phyloP scores from a whole-genome alignment of 30 jellyfish, hydroid and myxozoan genomes.

The Aurelia aurita complex sp. Pacific region DNA sequence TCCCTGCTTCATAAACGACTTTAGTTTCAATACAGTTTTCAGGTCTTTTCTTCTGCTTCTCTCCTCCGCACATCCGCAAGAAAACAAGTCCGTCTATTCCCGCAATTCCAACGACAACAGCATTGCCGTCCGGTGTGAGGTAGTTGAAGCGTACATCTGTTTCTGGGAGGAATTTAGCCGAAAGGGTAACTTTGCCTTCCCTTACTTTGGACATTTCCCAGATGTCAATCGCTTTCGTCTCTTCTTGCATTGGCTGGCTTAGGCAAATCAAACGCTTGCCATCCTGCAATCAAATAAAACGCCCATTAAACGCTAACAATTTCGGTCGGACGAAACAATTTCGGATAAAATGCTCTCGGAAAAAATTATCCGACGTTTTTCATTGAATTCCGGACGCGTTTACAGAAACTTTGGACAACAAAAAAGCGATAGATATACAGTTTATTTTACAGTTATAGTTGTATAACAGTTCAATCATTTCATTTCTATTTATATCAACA shows the following conservation, averaged over 20 bases:
- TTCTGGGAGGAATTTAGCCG: slow-evolving; percentile 67
- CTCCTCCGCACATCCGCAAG: slow-evolving; percentile 59
- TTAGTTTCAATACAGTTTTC: slow-evolving; percentile 37
- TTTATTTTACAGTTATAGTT: too few relatives aligned
- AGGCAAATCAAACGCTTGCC: slow-evolving; percentile 28
- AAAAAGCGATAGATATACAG: too few relatives aligned
- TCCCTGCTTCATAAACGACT: slow-evolving; percentile 3
- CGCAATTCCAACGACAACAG: slow-evolving; percentile 52
- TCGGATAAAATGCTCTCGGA: too few relatives aligned
- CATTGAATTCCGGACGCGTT: too few relatives aligned
- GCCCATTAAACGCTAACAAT: background rate
- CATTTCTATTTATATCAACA: too few relatives aligned
- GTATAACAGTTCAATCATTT: too few relatives aligned
- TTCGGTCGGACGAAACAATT: too few relatives aligned
- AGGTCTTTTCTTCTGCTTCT: slow-evolving; percentile 20
- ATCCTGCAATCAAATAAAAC: slow-evolving; percentile 27
- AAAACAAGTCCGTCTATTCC: slow-evolving; percentile 46
- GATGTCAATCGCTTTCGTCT: slow-evolving; percentile 46
- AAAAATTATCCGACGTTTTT: too few relatives aligned
- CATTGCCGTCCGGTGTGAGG: slow-evolving; percentile 51
- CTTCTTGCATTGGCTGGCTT: slow-evolving; percentile 44
- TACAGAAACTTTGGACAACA: too few relatives aligned
- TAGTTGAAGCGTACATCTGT: slow-evolving; percentile 65
- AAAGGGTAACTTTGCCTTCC: slow-evolving; percentile 19
- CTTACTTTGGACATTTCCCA: slow-evolving; percentile 59